These are phyloP conservation scores for Nomada fabriciana DNA, from an alignment of 2,888 invertebrate genomes.

Conservation along the genomic window DNA sequence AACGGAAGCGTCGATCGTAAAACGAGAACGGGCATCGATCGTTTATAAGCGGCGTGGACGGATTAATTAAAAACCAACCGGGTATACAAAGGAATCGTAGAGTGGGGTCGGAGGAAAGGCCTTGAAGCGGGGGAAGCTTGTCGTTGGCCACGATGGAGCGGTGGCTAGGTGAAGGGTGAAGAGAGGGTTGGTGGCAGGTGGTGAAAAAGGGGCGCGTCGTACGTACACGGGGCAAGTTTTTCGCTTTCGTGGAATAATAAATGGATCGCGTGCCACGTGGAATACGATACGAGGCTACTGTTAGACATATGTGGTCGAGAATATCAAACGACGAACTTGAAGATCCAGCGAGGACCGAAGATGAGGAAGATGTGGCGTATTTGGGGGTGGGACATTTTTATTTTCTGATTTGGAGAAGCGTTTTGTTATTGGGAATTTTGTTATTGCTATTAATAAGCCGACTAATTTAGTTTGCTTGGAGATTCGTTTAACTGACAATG, in stretches of 20 bases:
- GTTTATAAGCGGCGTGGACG: slow-evolving; percentile 54
- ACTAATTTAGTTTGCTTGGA: too few species aligned
- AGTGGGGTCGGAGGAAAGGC: slow-evolving; percentile 20
- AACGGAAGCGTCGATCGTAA: slow-evolving; percentile 43
- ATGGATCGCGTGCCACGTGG: slow-evolving; percentile 43
- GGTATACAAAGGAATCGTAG: slow-evolving; percentile 22
- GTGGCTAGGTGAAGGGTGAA: neutral
- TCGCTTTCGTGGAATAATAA: slow-evolving; percentile 55
- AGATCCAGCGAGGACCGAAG: too few species aligned
- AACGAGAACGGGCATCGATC: slow-evolving; percentile 59
- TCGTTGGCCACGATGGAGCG: neutral
- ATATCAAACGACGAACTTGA: too few species aligned
- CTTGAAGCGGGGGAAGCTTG: slow-evolving; percentile 32
- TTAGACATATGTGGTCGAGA: neutral
- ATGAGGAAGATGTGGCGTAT: too few species aligned
- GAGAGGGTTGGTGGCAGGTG: neutral
- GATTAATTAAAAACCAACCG: slow-evolving; percentile 58
- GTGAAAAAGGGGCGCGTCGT: slow-evolving; percentile 2
- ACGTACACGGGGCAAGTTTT: slow-evolving; percentile 44
- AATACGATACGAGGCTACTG: slow-evolving; percentile 42
- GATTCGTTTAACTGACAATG: too few species aligned
- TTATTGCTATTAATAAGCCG: neutral
- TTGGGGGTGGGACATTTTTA: too few species aligned
- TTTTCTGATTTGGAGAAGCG: too few species aligned
- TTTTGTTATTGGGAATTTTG: too few species aligned